A percentile compares a stretch with the other conserved stretches of the same genome.
phyloP scores from a whole-genome alignment of 2,113 vertebrate genomes.

The Laticauda laticaudata region DNA sequence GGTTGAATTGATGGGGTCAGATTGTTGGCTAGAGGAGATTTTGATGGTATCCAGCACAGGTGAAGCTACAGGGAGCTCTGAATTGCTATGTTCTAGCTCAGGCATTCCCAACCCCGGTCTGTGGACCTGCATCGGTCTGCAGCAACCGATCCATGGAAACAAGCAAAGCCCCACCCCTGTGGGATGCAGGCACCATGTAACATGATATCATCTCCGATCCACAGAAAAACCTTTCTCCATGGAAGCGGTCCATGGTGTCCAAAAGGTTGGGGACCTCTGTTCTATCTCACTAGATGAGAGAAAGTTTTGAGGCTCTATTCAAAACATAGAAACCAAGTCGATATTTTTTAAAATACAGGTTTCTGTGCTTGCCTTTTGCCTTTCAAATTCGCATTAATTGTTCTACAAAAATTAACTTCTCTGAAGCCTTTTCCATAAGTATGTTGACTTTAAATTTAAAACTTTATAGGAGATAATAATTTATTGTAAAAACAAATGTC shows the following conservation, averaged over 20 bases:
- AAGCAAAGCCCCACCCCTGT: too few relatives aligned
- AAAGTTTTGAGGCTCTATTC: neutral
- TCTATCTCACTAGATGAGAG: neutral
- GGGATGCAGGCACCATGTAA: too few relatives aligned
- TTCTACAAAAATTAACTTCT: neutral
- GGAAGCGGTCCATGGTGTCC: too few relatives aligned
- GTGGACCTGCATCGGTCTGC: too few relatives aligned
- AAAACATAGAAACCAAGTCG: neutral
- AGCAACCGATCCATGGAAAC: too few relatives aligned
- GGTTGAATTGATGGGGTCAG: neutral
- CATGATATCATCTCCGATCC: too few relatives aligned
- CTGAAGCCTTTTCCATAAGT: neutral
- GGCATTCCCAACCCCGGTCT: too few relatives aligned
- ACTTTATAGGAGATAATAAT: neutral
- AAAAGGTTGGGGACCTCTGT: too few relatives aligned
- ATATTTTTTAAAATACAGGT: neutral
- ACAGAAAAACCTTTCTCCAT: too few relatives aligned
- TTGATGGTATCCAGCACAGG: neutral
- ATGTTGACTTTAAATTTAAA: neutral
- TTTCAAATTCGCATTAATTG: neutral
- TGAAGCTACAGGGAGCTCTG: neutral
- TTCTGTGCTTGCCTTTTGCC: neutral
- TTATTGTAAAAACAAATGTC: neutral
- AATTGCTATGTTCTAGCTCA: neutral
- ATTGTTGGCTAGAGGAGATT: neutral